Conservation (phyloP, 2,888 invertebrate species). For the Trachelus troglodyta region DNA sequence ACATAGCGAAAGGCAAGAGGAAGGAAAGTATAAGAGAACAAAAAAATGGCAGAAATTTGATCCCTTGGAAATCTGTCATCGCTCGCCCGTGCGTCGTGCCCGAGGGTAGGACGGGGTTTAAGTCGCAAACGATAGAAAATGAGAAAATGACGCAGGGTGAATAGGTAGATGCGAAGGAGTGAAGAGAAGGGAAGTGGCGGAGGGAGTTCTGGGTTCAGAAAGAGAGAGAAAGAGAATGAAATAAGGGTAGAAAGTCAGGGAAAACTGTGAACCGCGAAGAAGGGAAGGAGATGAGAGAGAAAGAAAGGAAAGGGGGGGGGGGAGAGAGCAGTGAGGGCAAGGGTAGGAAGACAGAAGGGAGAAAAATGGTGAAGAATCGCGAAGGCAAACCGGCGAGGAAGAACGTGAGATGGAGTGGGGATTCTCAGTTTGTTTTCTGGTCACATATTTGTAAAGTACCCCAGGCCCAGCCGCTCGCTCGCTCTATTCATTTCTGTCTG, state of each 20-base stretch:
- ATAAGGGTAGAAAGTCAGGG: neutral
- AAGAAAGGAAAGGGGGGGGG: slow-evolving; percentile 17
- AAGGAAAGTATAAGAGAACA: neutral
- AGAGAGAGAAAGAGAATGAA: neutral
- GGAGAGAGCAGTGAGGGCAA: slow-evolving; percentile 11
- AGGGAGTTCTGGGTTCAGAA: neutral
- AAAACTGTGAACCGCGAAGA: neutral
- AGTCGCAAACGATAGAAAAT: slow-evolving; percentile 24
- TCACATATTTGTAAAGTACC: slow-evolving; percentile 63
- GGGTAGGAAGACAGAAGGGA: slow-evolving; percentile 16
- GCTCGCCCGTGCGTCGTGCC: slow-evolving; percentile 3
- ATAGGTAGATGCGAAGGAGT: neutral
- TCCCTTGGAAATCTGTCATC: slow-evolving; percentile 25
- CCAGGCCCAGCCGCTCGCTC: slow-evolving; percentile 36
- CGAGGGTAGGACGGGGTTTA: neutral
- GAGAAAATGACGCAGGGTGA: slow-evolving; percentile 11
- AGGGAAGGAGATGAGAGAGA: neutral
- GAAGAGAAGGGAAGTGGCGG: neutral
- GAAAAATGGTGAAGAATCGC: neutral
- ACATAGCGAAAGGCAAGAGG: neutral
- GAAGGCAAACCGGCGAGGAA: neutral
- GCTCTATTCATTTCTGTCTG: slow-evolving; percentile 60
- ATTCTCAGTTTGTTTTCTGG: slow-evolving; percentile 56
- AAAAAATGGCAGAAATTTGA: slow-evolving; percentile 25
- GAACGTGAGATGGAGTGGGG: neutral